These are phyloP conservation scores for Agrotis ipsilon DNA, from an alignment of 2,888 invertebrate species.

Conservation along the genomic window DNA sequence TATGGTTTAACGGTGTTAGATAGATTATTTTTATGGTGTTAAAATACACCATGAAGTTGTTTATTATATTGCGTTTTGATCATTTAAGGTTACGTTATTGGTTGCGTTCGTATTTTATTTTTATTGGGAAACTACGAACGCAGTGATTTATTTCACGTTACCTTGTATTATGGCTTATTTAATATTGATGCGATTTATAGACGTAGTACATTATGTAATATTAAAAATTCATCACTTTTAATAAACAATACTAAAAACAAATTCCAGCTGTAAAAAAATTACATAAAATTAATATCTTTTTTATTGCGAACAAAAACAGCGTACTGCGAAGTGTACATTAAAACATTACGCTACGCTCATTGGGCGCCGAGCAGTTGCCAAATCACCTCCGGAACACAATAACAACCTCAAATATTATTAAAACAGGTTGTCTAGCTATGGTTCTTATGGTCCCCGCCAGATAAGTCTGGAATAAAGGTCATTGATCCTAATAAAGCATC, in stretches of 20 bases:
- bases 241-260: constrained; percentile 25
- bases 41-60: constrained; percentile 3
- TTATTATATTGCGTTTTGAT: constrained; percentile 18
- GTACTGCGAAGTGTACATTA: constrained; percentile 43
- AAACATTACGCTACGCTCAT: constrained; percentile 44
- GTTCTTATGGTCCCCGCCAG: no score
- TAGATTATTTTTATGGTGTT: constrained; percentile 23
- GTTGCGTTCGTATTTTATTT: not conserved
- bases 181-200: not conserved
- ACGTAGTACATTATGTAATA: no score
- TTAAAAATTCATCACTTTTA: constrained; percentile 36
- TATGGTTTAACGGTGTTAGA: constrained; percentile 3
- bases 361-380: constrained; percentile 48
- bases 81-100: not conserved
- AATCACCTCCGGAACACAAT: constrained; percentile 42
- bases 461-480: no score
- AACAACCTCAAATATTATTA: constrained; percentile 39
- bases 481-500: no score
- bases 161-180: not conserved
- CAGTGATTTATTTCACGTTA: not conserved
- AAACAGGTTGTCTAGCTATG: no score
- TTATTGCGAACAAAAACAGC: constrained; percentile 46
- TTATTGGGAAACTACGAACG: not conserved
- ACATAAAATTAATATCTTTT: constrained; percentile 45
- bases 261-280: constrained; percentile 30